Percentiles rank a stretch among this genome's conserved stretches.
These are phyloP conservation scores for Bombus confusus DNA, from an alignment of 1,140 invertebrate genomes.

Conservation along the genomic window DNA sequence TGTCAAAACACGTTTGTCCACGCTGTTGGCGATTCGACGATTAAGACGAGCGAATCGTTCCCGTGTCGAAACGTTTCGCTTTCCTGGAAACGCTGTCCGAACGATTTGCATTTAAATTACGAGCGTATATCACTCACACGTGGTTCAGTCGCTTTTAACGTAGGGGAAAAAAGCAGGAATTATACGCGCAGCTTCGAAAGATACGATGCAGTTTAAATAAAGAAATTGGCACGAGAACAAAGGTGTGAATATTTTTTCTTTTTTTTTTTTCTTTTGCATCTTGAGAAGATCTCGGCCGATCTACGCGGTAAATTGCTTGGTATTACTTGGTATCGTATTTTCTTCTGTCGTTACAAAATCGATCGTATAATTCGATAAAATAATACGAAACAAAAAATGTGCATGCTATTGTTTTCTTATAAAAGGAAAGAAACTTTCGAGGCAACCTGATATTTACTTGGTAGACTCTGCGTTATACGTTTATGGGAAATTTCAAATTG, in stretches of 20 bases:
- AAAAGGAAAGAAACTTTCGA: too few relatives aligned
- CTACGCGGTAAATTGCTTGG: too few relatives aligned
- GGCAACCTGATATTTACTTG: accelerated
- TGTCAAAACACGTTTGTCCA: constrained; percentile 7
- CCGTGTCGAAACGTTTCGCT: not conserved
- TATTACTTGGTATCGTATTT: too few relatives aligned
- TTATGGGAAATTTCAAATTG: too few relatives aligned
- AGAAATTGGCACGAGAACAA: not conserved
- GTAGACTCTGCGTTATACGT: too few relatives aligned
- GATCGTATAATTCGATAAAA: too few relatives aligned
- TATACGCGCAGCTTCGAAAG: not conserved
- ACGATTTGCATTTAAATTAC: not conserved
- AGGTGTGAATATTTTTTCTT: not conserved
- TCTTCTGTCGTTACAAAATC: too few relatives aligned
- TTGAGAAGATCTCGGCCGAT: too few relatives aligned
- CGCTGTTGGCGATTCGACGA: constrained; percentile 9
- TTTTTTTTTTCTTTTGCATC: too few relatives aligned
- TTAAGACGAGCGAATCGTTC: constrained; percentile 9
- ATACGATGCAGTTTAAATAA: not conserved
- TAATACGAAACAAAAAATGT: too few relatives aligned
- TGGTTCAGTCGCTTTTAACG: not conserved
- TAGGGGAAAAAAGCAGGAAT: not conserved
- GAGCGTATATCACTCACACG: not conserved
- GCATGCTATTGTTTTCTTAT: too few relatives aligned
- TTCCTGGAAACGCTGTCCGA: not conserved